Evolutionary conservation across 2,797 vertebrate species (phyloP).

Genomic region (Fistularia tabacaria): DNA sequence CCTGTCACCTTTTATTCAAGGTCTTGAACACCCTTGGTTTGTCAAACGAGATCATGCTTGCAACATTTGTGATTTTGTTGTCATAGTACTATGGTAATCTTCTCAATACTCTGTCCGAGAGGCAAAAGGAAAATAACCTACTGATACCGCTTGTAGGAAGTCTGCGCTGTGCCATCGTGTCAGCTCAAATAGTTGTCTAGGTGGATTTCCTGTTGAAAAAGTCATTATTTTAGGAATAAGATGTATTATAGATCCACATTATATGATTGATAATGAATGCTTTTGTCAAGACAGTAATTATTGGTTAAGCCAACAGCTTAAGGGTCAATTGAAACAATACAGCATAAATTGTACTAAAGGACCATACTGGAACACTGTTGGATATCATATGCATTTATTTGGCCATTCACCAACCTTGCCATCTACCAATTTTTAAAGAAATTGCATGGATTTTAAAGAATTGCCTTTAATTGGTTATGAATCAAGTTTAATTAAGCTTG

Average conservation of each 20-base stretch:
- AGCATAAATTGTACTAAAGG: background rate
- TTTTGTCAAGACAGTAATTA: background rate
- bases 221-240: background rate
- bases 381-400: background rate
- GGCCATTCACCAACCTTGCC: background rate
- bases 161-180: too few relatives aligned
- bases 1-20: slow-evolving; percentile 49
- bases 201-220: too few relatives aligned
- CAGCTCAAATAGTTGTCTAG: too few relatives aligned
- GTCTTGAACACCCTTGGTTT: slow-evolving; percentile 27
- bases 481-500: background rate
- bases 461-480: background rate
- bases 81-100: slow-evolving; percentile 7
- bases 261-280: too few relatives aligned
- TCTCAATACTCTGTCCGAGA: slow-evolving; percentile 7
- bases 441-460: too few relatives aligned
- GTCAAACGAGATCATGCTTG: slow-evolving; percentile 45
- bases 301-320: background rate
- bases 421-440: too few relatives aligned
- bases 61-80: slow-evolving; percentile 18
- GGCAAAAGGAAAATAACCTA: background rate
- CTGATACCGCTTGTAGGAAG: too few relatives aligned
- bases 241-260: background rate
- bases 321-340: background rate
- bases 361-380: background rate